These are phyloP conservation scores for Callyntrura guangdongensis DNA, from an alignment of 2,888 invertebrate species.

Conservation along the genomic window DNA sequence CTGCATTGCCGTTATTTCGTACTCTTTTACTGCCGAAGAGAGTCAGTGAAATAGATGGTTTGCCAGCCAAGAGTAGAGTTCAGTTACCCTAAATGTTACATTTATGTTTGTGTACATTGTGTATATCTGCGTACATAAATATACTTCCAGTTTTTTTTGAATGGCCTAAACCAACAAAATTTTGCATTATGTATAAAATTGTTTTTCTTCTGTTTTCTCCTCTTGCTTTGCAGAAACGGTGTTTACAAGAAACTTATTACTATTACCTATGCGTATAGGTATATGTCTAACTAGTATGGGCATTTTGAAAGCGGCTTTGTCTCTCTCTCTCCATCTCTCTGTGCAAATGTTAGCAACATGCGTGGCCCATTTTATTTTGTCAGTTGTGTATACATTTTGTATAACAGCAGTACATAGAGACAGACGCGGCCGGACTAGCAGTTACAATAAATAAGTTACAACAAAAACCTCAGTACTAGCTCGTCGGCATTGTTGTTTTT, in stretches of 20 bases:
- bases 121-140: background rate
- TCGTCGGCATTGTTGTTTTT: background rate
- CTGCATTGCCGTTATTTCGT: conserved; percentile 55
- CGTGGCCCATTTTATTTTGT: conserved; percentile 46
- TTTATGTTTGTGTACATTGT: background rate
- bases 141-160: conserved; percentile 2
- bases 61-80: conserved; percentile 13
- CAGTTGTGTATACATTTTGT: background rate
- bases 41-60: background rate
- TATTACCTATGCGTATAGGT: conserved; percentile 1
- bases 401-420: background rate
- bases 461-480: conserved; percentile 1
- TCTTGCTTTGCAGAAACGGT: conserved; percentile 24
- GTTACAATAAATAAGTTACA: conserved; percentile 53
- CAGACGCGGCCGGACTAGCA: background rate
- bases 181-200: conserved; percentile 60
- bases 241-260: background rate
- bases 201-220: conserved; percentile 27
- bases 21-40: background rate
- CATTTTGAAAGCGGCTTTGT: background rate
- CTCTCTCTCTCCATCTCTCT: too few species aligned
- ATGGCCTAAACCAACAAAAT: conserved; percentile 24
- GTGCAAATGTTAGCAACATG: conserved; percentile 27
- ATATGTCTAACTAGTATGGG: background rate
- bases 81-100: conserved; percentile 35